phyloP scores from a whole-genome alignment of 2,888 invertebrate genomes.

The Drosophila nr. perissopoda region DNA sequence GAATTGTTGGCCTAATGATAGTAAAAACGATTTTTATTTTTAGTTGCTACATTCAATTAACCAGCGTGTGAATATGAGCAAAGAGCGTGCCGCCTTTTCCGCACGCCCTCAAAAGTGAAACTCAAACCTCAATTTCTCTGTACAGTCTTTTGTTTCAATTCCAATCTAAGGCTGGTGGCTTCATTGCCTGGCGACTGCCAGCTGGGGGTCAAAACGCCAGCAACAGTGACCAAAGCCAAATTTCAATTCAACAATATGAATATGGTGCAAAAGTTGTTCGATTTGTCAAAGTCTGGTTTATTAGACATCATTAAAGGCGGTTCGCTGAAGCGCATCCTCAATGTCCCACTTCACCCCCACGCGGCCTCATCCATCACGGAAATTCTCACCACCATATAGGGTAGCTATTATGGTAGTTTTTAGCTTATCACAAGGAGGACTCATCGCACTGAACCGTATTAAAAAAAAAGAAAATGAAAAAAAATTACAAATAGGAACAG shows the following conservation, averaged over 20 bases:
- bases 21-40: slow-evolving; percentile 42
- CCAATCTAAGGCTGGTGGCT: slow-evolving; percentile 48
- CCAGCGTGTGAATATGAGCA: slow-evolving; percentile 72
- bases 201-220: slow-evolving; percentile 42
- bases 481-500: background rate
- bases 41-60: slow-evolving; percentile 66
- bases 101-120: slow-evolving; percentile 43
- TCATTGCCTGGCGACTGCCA: slow-evolving; percentile 48
- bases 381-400: background rate
- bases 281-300: slow-evolving; percentile 60
- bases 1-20: slow-evolving; percentile 62
- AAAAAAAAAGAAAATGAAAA: background rate
- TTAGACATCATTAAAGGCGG: slow-evolving; percentile 51
- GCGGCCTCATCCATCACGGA: background rate
- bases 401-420: background rate
- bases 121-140: background rate
- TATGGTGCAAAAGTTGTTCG: slow-evolving; percentile 54
- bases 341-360: background rate
- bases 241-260: slow-evolving; percentile 58
- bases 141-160: slow-evolving; percentile 2
- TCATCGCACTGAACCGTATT: slow-evolving; percentile 1
- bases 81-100: slow-evolving; percentile 26
- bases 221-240: slow-evolving; percentile 28
- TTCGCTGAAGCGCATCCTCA: slow-evolving; percentile 2
- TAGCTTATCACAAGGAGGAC: slow-evolving; percentile 9